Evolutionary conservation across 2,888 invertebrate genomes (phyloP), one percentile per base, ranked within the genome.

Genomic region (Penaeus monodon): DNA sequence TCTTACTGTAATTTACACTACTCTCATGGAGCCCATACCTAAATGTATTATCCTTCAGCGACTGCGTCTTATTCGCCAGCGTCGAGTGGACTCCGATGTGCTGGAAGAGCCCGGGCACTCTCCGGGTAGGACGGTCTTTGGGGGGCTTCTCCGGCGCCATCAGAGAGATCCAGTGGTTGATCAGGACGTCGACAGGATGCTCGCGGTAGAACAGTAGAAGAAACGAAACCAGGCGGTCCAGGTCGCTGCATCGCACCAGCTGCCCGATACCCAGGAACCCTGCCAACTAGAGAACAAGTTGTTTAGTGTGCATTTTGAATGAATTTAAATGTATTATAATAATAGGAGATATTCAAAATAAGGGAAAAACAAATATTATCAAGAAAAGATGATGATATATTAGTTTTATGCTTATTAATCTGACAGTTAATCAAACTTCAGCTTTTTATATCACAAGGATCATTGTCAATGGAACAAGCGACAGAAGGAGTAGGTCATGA

Each of bases 181-280:
- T 91, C 38, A 92, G 90, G 79, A 91, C 90, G 88, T 92, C 92
- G 0, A 92, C 91, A 0, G 92, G 92, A 81, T 91, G 91, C 64
- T 91, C 91, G 20, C 91, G 90, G 89, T 91, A 90, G 87, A 92
- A 92, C 88, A 91, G 90, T 20, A 90, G 79, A 38, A 92, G 89
- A 81, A 92, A 91, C 49, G 91, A 90, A 76, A 90, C 90, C 22
- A 92, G 90, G 76, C 90, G 90, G 38, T 90, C 89, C 63, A 92
- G 88, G 88, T 92, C 91, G 10, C 81, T 64, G 27, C 91, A 91
- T 27, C 90, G 91, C 82, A 92, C 91, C 22, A 92, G 90, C 82
- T 92, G 91, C 0, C 92, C 92, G 65, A 92, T 92, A 68, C 92
- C 92, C 44, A 92, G 91, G 68, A 92, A 92, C 64, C 91, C 89